These are phyloP conservation scores for Cheilosia scutellata DNA, from an alignment of 2,888 invertebrate species.

Conservation along the genomic window DNA sequence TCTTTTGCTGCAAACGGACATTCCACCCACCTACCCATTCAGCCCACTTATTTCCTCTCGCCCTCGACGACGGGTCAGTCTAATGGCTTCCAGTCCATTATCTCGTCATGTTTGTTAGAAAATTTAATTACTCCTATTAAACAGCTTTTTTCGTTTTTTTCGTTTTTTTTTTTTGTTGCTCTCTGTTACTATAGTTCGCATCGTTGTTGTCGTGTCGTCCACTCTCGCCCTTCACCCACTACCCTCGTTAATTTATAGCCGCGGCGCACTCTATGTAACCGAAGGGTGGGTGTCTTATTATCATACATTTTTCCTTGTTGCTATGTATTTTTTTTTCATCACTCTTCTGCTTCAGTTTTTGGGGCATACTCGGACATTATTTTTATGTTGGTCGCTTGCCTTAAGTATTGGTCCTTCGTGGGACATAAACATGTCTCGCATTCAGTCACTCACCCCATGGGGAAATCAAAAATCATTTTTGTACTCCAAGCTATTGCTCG, in stretches of 20 bases:
- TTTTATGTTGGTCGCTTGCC: conserved; percentile 24
- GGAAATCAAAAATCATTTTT: conserved; percentile 73
- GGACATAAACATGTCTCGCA: conserved; percentile 67
- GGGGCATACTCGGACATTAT: conserved; percentile 44
- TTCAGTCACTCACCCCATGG: conserved; percentile 57
- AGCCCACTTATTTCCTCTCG: conserved; percentile 73
- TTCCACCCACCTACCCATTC: conserved; percentile 35
- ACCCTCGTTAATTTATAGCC: conserved; percentile 67
- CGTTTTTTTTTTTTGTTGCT: conserved; percentile 10
- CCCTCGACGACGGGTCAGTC: conserved; percentile 71
- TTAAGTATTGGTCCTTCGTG: conserved; percentile 72
- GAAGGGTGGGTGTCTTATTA: conserved; percentile 69
- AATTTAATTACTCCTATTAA: conserved; percentile 84
- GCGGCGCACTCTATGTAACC: conserved; percentile 48
- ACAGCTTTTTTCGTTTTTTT: conserved; percentile 59
- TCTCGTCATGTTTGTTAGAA: conserved; percentile 84
- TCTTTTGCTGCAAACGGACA: background rate
- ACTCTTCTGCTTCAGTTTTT: conserved; percentile 50
- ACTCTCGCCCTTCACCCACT: conserved; percentile 35
- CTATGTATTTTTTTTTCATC: conserved; percentile 38
- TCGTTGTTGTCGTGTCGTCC: conserved; percentile 31
- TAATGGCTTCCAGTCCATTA: conserved; percentile 83
- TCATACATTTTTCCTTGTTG: conserved; percentile 76
- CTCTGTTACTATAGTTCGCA: background rate
- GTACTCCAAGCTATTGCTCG: conserved; percentile 39